Evolutionary conservation across 2,888 invertebrate genomes (phyloP), one percentile per base, ranked within the genome.

Genomic region (Bembecia ichneumoniformis): DNA sequence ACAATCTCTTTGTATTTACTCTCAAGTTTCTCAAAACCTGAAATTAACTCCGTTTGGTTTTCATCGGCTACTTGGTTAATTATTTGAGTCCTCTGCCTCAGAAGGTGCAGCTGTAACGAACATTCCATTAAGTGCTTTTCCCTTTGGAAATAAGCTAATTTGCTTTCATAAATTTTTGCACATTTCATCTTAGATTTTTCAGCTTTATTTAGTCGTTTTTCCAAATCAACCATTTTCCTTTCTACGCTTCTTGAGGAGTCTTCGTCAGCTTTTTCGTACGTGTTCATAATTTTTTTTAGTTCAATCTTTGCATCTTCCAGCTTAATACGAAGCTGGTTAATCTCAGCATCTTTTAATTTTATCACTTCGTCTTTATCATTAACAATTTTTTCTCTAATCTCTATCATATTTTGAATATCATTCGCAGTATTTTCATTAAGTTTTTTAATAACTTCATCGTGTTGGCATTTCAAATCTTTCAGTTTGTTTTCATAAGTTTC

Each of bases 1-100:
- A 87, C 77, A 9, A 86, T 81, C 14, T 82, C 78, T 59, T 82
- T 84, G 56, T 84, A 87, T 60, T 80, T 84, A 16, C 54, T 60
- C 61, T 87, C 86, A 17, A 87, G 62, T 62, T 82, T 86, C 15
- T 77, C 76, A 4, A 86, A 53, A 9, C 77, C 71, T 35, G 63
- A 55, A n/a, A 55, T 64, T 5, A 82, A 50, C 57, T 84, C 83
- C 3, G 58, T 52, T 63, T 82, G 78, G 55, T 71, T 75, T 55
- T 84, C 80, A 44, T 74, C 73, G 2, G 73, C 62, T 14, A 74
- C 57, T 55, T 83, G 83, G 53, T 67, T 71, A 1, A 80, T 61
- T 2, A 83, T 62, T 58, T 83, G 78, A 47, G 82, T 69, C 54
- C 81, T 70, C 52, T 84, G 84, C 51, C 70, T 71, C 1, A 77